Percentiles rank a stretch among this genome's conserved stretches.
Conservation (phyloP, 2,888 invertebrate species). For the Ectropis crepuscularia region DNA sequence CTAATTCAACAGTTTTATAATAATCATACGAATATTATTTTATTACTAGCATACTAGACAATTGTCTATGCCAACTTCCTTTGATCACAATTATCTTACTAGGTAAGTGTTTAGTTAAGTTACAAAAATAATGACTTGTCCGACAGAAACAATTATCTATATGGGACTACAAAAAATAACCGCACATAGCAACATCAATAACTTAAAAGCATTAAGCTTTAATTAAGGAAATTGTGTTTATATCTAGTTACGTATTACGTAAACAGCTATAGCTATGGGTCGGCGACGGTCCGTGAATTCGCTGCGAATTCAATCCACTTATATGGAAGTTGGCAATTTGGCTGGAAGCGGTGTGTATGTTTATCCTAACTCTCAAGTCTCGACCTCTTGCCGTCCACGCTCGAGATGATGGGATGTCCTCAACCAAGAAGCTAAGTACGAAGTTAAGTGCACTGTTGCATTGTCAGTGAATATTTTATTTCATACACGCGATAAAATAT, state of each 20-base stretch:
- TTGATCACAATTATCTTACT: no score
- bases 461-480: no score
- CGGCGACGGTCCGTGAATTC: slow-evolving; percentile 51
- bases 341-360: slow-evolving; percentile 61
- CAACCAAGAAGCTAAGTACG: slow-evolving; percentile 1
- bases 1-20: no score
- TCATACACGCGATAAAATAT: no score
- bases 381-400: slow-evolving; percentile 67
- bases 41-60: no score
- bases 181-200: slow-evolving; percentile 26
- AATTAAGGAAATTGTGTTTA: slow-evolving; percentile 41
- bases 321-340: slow-evolving; percentile 69
- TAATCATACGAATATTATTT: no score
- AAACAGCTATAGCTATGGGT: slow-evolving; percentile 44
- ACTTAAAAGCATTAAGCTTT: slow-evolving; percentile 34
- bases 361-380: slow-evolving; percentile 64
- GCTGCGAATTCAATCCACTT: slow-evolving; percentile 70
- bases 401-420: slow-evolving; percentile 43
- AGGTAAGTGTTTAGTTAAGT: no score
- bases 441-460: not conserved
- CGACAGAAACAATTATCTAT: no score
- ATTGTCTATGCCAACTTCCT: no score
- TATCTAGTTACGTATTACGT: slow-evolving; percentile 40
- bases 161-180: no score
- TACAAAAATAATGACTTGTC: no score